Evolutionary conservation across 2,113 vertebrate genomes (phyloP), one percentile per base, ranked within the genome.

Genomic region (Cyprinus carpio): DNA sequence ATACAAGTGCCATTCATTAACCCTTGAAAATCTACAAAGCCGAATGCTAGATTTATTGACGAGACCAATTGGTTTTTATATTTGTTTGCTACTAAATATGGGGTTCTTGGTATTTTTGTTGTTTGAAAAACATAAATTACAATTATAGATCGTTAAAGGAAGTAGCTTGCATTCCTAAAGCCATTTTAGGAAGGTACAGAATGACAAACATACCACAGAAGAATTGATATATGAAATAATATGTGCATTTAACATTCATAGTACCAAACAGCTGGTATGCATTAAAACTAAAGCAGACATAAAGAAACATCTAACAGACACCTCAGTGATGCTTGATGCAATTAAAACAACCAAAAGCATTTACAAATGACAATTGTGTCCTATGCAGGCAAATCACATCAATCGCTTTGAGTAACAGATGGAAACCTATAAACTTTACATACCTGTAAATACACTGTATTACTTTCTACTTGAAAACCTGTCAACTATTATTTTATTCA

Each of bases 1-100:
- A 98, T 97, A 96, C 91, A 94, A 93, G 95, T 94, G 93, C 91
- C 92, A 97, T 96, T 96, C 93, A 97, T 97, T 97, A 97, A 93
- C 95, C 94, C 93, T 94, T 82, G 87, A 93, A 96, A 96, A 97
- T 93, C 94, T 94, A 94, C 93, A 94, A 90, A 94, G 93, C 90
- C 93, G 94, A 94, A 95, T 88, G 95, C 95, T 96, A 96, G 95
- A 96, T 95, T 95, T 95, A 97, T 97, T 92, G 96, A 97, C 95
- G 91, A 67, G n/a, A 13, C 12, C 95, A 93, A 95, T 93, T 94
- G 94, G 94, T 91, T 96, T 95, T 94, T 93, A 94, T 92, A 94
- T 96, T 94, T 95, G 92, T 94, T 94, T 95, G 94, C 93, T 2
- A 95, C 93, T 91, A 95, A 94, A 96, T 95, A 93, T 92, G 94